Conservation (phyloP, 2,888 invertebrate genomes). For the Nymphalis polychloros region DNA sequence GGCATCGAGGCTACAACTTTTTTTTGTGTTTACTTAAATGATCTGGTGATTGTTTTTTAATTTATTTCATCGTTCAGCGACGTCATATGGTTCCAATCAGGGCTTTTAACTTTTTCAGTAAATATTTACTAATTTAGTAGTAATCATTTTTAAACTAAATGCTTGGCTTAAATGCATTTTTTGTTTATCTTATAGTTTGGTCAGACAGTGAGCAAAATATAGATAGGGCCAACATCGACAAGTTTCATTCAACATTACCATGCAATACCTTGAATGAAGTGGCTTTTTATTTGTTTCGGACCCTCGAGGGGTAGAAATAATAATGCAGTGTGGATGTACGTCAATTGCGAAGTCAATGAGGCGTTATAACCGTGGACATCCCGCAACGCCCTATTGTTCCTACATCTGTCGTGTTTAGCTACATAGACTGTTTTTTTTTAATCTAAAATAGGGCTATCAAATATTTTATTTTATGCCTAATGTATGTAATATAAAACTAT, state of each 20-base stretch:
- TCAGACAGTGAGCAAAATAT: slow-evolving; percentile 8
- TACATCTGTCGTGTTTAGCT: slow-evolving; percentile 46
- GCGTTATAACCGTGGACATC: slow-evolving; percentile 43
- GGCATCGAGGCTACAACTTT: slow-evolving; percentile 66
- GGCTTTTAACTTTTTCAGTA: slow-evolving; percentile 69
- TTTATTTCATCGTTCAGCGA: slow-evolving; percentile 73
- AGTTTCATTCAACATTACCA: slow-evolving; percentile 24
- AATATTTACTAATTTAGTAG: slow-evolving; percentile 48
- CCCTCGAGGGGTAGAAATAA: slow-evolving; percentile 37
- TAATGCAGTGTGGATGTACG: slow-evolving; percentile 42
- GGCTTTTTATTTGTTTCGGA: slow-evolving; percentile 35
- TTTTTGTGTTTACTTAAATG: slow-evolving; percentile 79
- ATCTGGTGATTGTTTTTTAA: slow-evolving; percentile 81
- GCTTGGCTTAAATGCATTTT: background rate
- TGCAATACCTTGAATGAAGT: slow-evolving; percentile 37
- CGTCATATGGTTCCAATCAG: slow-evolving; percentile 81
- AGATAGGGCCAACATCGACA: slow-evolving; percentile 23
- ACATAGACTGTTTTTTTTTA: slow-evolving; percentile 24
- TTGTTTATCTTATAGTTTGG: background rate
- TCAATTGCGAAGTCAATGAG: slow-evolving; percentile 46
- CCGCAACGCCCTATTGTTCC: slow-evolving; percentile 47
- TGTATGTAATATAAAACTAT: too few species aligned
- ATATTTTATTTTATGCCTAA: background rate
- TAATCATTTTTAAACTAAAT: slow-evolving; percentile 16
- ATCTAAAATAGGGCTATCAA: background rate